Base-by-base conservation (phyloP, 2,113 vertebrate species). In the Chionodraco myersi region DNA sequence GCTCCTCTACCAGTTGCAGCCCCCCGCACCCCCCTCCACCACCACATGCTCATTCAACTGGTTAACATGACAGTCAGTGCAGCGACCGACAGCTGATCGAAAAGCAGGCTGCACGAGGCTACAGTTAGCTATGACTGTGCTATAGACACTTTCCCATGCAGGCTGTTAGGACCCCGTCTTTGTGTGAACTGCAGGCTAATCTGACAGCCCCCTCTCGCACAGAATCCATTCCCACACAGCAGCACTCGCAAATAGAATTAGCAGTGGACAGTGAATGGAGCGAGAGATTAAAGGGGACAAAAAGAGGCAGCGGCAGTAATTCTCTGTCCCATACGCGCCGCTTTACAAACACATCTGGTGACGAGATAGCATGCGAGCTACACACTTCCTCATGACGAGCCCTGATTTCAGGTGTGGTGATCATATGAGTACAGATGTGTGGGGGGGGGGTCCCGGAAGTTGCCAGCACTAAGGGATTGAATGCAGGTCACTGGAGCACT, bases 401-500 rank as follows among this genome's bases (percentile, higher is more conserved):
- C 57, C 67, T 41, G 36, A 36, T 72, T 81, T 77, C 85, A 90
- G 79, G 70, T 84, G 77, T 66, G 63, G 64, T 9, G 16, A 44
- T 57, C 72, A 65, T 71, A 59, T 48, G 70, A 69, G 67, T 53
- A 57, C 71, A 77, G 49, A 77, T 72, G 81, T 60, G n/a, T n/a
- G 26, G 36, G 6, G 4, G 23, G 66, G 53, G 65, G 34, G 9
- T 51, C 51, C n/a, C 65, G 73, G 67, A 74, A 58, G 75, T 73
- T 75, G 68, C 76, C 56, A 23, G 6, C 62, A 58, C 85, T 3
- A 1, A 60, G 59, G 71, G 65, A 72, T 44, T 60, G 89, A 83
- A 89, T 87, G 81, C 84, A 88, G 88, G 91, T 88, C 87, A 89
- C 63, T 86, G 68, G 85, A 86, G 80, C 87, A 90, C 71, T 44